Evolutionary conservation across 2,113 vertebrate genomes (phyloP).

Genomic region (Irena cyanogastra): DNA sequence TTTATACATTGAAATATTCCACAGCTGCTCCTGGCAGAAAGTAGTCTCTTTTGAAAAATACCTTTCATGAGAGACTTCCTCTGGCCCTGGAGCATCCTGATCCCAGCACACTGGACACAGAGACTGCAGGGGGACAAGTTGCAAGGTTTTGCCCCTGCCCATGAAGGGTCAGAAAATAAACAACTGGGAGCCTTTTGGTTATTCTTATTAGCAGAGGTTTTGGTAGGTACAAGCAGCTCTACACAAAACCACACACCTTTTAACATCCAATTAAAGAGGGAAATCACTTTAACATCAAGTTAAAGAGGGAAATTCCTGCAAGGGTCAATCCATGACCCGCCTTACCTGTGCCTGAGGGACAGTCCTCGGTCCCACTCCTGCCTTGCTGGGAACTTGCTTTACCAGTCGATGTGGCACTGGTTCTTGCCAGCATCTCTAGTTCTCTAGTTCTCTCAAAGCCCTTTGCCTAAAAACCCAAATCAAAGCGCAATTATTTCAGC

Average conservation of each 20-base stretch:
- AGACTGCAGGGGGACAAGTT: background rate
- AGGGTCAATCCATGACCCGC: too few relatives aligned
- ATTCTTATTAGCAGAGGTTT: background rate
- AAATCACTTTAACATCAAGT: background rate
- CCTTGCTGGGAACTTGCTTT: background rate
- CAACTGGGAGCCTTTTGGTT: background rate
- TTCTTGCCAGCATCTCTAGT: background rate
- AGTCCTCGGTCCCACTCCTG: background rate
- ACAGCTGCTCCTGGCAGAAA: background rate
- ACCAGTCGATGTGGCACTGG: rapidly evolving
- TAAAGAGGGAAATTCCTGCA: background rate
- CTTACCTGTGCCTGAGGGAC: background rate
- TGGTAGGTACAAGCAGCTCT: background rate
- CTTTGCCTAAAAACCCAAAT: background rate
- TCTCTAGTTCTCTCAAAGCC: background rate
- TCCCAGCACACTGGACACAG: background rate
- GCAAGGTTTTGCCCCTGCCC: background rate
- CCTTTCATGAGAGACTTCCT: background rate
- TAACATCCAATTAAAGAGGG: background rate
- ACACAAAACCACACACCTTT: rapidly evolving
- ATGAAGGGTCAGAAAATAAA: background rate
- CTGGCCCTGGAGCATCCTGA: background rate
- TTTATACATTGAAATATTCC: background rate
- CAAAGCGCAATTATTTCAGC: background rate
- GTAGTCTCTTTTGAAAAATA: background rate